phyloP scores from a whole-genome alignment of 2,113 vertebrate genomes.

The Pandion haliaetus region DNA sequence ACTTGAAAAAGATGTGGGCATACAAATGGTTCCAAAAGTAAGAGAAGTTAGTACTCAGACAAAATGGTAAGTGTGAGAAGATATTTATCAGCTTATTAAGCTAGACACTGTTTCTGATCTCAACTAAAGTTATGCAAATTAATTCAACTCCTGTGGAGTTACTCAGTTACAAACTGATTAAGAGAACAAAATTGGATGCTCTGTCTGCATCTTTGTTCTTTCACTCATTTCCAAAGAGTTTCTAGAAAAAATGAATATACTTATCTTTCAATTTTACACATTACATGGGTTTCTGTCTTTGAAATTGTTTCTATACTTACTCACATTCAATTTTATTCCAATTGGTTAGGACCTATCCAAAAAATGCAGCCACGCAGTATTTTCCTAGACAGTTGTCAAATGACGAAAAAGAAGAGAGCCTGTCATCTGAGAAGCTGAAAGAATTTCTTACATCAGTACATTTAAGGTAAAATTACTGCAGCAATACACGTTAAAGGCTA shows the following conservation, averaged over 20 bases:
- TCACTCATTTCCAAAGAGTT: neutral
- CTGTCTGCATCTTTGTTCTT: neutral
- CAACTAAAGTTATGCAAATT: neutral
- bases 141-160: neutral
- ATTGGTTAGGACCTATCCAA: conserved; percentile 77
- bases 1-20: conserved; percentile 76
- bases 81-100: neutral
- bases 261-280: neutral
- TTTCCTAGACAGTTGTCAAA: conserved; percentile 75
- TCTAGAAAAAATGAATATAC: neutral
- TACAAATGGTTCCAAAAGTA: conserved; percentile 73
- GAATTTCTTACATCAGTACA: conserved; percentile 73
- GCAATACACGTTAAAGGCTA: neutral
- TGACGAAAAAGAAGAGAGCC: conserved; percentile 71
- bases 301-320: neutral
- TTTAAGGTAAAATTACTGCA: conserved; percentile 73
- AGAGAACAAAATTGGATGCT: neutral
- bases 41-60: conserved; percentile 82
- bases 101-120: neutral
- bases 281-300: neutral
- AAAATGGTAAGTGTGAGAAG: conserved; percentile 74
- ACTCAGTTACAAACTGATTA: neutral
- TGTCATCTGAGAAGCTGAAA: conserved; percentile 73
- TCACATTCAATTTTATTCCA: neutral
- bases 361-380: conserved; percentile 82